Evolutionary conservation across 2,113 vertebrate genomes (phyloP), one percentile per base, ranked within the genome.

Genomic region (Lycocorax pyrrhopterus): DNA sequence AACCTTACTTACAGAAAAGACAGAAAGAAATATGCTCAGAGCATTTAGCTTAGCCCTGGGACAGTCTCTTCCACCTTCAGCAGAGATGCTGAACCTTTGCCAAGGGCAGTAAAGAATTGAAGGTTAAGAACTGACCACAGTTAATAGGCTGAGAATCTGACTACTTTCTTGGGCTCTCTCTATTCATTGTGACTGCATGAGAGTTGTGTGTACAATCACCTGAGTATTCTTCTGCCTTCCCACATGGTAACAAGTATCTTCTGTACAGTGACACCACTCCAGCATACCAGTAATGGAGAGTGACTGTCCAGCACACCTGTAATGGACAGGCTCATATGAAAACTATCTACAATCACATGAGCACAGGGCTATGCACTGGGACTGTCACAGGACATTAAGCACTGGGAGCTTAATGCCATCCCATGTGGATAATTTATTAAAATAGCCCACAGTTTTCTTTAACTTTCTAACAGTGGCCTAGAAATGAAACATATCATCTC

Each of bases 151-250:
- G 2, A 52, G 19, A 67, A 69, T 51, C 5, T 46, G 29, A 29
- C 13, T 75, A 5, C 7, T 44, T 60, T 52, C 21, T 39, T 64
- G 23, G 1, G 80, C 41, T 16, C 21, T 60, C 47, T 75, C 21
- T 49, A 4, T 27, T 37, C 52, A 20, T 10, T 63, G 11, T 81
- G 37, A 12, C 37, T 59, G 26, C 10, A 9, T 78, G n/a, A 68
- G 2, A 49, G 8, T 51, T 1, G 0, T 46, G 3, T 35, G 5
- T 63, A 27, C 23, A 33, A 12, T 63, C 20, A 53, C 3, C 3
- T 35, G 17, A 49, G 3, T 29, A 86, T 89, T 74, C 18, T 71
- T 16, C 18, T 74, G 43, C 20, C 17, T 55, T 85, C 30, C 32
- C 23, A n/a, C 0, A 1, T 16, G 30, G 3, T 49, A 18, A 47